phyloP scores from a whole-genome alignment of 2,113 vertebrate species.

The Amblyopsis rosae region DNA sequence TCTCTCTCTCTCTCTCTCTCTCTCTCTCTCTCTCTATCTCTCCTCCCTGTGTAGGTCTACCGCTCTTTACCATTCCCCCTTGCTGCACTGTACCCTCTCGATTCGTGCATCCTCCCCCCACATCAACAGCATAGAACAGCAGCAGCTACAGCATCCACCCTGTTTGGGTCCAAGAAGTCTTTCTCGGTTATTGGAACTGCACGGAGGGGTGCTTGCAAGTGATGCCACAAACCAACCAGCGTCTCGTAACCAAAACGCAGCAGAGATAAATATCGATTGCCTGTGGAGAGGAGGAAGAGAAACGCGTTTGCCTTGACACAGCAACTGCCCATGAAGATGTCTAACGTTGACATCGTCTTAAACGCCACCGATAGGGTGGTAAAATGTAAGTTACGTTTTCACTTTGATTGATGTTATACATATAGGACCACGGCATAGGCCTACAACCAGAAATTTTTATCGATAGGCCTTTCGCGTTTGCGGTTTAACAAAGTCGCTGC shows the following conservation, averaged over 20 bases:
- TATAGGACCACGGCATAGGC: constrained; percentile 45
- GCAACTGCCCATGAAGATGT: constrained; percentile 84
- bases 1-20: constrained; percentile 48
- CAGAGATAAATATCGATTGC: constrained; percentile 52
- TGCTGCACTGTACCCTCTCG: constrained; percentile 11
- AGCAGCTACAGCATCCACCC: constrained; percentile 56
- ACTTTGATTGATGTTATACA: constrained; percentile 6
- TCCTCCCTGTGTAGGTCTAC: constrained; percentile 36
- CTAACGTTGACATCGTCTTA: constrained; percentile 83
- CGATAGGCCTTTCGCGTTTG: constrained; percentile 1
- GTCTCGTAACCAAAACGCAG: constrained; percentile 64
- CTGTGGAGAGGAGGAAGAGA: constrained; percentile 42
- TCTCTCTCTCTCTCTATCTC: not conserved
- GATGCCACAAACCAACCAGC: constrained; percentile 79
- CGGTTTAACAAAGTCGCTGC: constrained; percentile 21
- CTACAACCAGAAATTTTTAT: constrained; percentile 47
- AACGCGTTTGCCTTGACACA: constrained; percentile 68
- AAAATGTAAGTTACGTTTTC: constrained; percentile 77
- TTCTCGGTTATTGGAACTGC: constrained; percentile 59
- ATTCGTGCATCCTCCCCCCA: constrained; percentile 73
- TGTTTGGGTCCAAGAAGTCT: constrained; percentile 40
- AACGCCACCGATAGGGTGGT: constrained; percentile 81
- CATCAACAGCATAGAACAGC: constrained; percentile 69
- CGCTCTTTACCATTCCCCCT: constrained; percentile 19
- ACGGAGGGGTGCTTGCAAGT: constrained; percentile 69